phyloP scores from a whole-genome alignment of 2,888 invertebrate genomes.

The Cephalotes varians region DNA sequence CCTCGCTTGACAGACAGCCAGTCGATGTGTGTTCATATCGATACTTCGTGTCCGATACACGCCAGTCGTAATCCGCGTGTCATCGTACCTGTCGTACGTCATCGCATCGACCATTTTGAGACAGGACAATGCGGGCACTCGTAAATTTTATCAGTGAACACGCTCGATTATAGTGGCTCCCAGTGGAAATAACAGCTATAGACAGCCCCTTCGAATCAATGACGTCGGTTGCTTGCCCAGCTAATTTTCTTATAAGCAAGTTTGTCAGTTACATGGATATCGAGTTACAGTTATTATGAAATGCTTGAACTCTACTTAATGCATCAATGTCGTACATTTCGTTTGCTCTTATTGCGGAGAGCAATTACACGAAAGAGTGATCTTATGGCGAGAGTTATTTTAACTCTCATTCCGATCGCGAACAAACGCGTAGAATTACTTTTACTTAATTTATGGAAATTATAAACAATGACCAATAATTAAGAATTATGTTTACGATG shows the following conservation, averaged over 20 bases:
- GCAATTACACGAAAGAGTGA: slow-evolving; percentile 19
- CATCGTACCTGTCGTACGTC: slow-evolving; percentile 71
- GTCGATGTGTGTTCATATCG: slow-evolving; percentile 55
- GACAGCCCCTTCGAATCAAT: not conserved
- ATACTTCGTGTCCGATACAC: slow-evolving; percentile 63
- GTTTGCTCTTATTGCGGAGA: not conserved
- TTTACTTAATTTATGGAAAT: slow-evolving; percentile 46
- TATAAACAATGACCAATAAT: slow-evolving; percentile 32
- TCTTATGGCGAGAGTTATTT: slow-evolving; percentile 1
- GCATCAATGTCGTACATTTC: slow-evolving; percentile 61
- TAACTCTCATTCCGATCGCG: not conserved
- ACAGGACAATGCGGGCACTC: slow-evolving; percentile 62
- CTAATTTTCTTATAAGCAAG: slow-evolving; percentile 30
- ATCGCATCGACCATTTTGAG: slow-evolving; percentile 59
- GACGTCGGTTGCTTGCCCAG: not conserved
- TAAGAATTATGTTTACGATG: slow-evolving; percentile 15
- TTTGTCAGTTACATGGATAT: slow-evolving; percentile 30
- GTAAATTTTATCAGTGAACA: slow-evolving; percentile 69
- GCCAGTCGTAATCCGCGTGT: slow-evolving; percentile 69
- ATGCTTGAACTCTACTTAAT: slow-evolving; percentile 45
- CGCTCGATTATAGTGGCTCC: slow-evolving; percentile 27
- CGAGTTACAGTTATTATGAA: slow-evolving; percentile 30
- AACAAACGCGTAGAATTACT: slow-evolving; percentile 5
- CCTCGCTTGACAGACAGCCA: slow-evolving; percentile 64
- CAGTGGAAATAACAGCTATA: slow-evolving; percentile 25